Evolutionary conservation across 2,888 invertebrate species (phyloP), one percentile per base, ranked within the genome.

Genomic region (Trachelus troglodyta): DNA sequence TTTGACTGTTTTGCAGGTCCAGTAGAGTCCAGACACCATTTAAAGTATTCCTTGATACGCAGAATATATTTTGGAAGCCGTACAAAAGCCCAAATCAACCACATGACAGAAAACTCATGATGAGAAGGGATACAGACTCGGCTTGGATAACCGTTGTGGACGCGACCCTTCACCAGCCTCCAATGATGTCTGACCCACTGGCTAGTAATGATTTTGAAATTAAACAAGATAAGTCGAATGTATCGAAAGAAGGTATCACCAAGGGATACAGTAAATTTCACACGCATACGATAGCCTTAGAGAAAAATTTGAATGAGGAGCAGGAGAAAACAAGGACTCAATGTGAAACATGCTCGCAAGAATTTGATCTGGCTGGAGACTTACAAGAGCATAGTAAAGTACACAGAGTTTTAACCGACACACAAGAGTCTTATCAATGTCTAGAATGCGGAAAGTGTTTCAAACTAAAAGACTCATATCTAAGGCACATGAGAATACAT

Each of bases 401-500:
- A 11, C 81, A 80, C 73, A 76, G 77, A 40, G 23, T 34, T 37
- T 40, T 69, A 1, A 69, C 78, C 34, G 71, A 56, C 6, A 69
- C 69, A 11, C 78, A 75, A 73, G 85, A 83, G 34, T 76, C 92
- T 0, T 92, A 92, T 23, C 89, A 90, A 4, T 94, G 94, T 78
- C 90, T 92, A 0, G 91, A 92, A 23, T 94, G 94, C 83, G 92
- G 92, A 76, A 92, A 92, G 83, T 90, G 88, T 1, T 94, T 93
- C 84, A 89, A 87, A 90, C 91, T 77, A 91, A 93, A 88, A 92
- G 93, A 89, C 91, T 93, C 91, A 87, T 92, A 87, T 91, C 92
- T 92, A 84, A 91, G 89, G 1, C 94, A 94, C 83, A 87, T 92
- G 89, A 91, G 92, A 79, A 91, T 91, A 69, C 92, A 92, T 74